Percentiles rank a stretch among this genome's conserved stretches.
These are phyloP conservation scores for Anomalospiza imberbis DNA, from an alignment of 2,797 vertebrate genomes.

Conservation along the genomic window DNA sequence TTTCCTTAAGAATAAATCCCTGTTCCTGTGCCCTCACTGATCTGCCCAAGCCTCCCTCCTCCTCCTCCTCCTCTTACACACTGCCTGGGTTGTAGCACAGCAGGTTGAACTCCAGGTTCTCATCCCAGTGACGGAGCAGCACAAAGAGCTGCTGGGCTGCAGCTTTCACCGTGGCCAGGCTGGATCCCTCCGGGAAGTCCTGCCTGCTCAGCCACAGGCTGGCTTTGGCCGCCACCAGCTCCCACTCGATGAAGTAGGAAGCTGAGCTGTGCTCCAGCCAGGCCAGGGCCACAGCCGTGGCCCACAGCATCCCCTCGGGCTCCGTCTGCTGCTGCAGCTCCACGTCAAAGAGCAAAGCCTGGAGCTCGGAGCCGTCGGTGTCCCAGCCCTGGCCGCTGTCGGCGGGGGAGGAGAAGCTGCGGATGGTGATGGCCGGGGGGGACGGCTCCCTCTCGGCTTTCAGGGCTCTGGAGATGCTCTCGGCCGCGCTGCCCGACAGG, in stretches of 20 bases:
- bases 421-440: constrained; percentile 39
- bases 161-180: constrained; percentile 79
- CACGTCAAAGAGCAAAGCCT: neutral
- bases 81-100: constrained; percentile 94
- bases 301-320: constrained; percentile 88
- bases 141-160: constrained; percentile 95
- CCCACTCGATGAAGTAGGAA: constrained; percentile 93
- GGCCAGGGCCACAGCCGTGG: constrained; percentile 89
- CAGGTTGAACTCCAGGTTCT: constrained; percentile 94
- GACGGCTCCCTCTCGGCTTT: constrained; percentile 25
- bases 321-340: constrained; percentile 57
- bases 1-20: neutral
- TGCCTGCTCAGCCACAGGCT: constrained; percentile 88
- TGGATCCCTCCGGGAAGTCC: constrained; percentile 83
- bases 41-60: neutral
- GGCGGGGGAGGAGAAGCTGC: neutral
- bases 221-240: constrained; percentile 93
- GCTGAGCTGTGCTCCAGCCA: constrained; percentile 97
- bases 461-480: constrained; percentile 41
- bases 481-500: neutral
- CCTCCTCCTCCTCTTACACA: constrained; percentile 63
- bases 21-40: rapidly evolving
- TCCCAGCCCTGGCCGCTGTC: constrained; percentile 57
- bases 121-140: constrained; percentile 95
- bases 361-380: neutral